Percentiles rank a stretch among this genome's conserved stretches.
Evolutionary conservation across 1,140 invertebrate genomes (phyloP).

Genomic region (Piezodorus guildinii): DNA sequence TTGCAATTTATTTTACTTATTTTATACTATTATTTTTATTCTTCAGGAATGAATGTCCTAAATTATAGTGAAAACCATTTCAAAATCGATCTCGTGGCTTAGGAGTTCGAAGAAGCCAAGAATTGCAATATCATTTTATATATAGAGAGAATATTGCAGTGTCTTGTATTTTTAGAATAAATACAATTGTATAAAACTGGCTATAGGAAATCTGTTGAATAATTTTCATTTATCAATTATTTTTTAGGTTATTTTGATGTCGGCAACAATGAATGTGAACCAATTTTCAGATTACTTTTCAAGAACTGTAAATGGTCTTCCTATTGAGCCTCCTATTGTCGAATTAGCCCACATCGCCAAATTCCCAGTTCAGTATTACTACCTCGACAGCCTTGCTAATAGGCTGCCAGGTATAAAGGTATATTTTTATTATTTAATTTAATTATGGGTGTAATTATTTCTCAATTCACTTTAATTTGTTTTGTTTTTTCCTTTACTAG

Average conservation of each 20-base stretch:
- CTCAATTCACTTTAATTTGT: not conserved
- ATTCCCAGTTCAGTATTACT: constrained; percentile 48
- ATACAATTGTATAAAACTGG: too few relatives aligned
- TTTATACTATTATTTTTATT: too few relatives aligned
- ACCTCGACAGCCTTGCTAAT: constrained; percentile 43
- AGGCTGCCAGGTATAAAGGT: constrained; percentile 2
- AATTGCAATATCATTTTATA: too few relatives aligned
- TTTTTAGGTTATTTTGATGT: constrained; percentile 73
- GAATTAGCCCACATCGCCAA: constrained; percentile 35
- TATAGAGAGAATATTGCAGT: too few relatives aligned
- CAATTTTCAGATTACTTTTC: constrained; percentile 67
- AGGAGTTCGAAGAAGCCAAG: too few relatives aligned
- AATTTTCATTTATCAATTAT: constrained; percentile 32
- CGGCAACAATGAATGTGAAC: constrained; percentile 66
- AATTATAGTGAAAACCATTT: too few relatives aligned
- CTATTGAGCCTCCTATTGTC: constrained; percentile 41
- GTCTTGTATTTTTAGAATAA: too few relatives aligned
- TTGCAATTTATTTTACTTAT: too few relatives aligned
- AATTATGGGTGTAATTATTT: too few relatives aligned
- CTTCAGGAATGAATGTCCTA: too few relatives aligned
- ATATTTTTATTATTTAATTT: constrained; percentile 1
- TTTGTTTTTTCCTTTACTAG: constrained; percentile 15
- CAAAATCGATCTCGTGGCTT: too few relatives aligned
- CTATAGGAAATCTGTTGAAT: too few relatives aligned
- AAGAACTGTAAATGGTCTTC: constrained; percentile 35